These are phyloP conservation scores for Mesochorus sp. DNA, from an alignment of 2,888 invertebrate genomes.

Conservation along the genomic window DNA sequence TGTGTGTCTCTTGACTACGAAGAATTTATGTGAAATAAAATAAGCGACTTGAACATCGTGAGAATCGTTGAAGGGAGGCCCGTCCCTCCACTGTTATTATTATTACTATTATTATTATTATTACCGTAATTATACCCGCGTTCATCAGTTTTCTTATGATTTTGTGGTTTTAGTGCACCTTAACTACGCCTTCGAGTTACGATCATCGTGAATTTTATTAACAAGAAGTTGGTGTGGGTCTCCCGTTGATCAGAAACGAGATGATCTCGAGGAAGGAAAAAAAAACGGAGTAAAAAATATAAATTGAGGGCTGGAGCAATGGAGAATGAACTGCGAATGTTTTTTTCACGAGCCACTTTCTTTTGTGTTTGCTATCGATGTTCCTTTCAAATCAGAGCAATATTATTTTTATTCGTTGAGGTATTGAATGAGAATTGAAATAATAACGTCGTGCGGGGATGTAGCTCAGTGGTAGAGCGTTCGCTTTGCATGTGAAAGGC, in stretches of 20 bases:
- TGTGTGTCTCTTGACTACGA: no score
- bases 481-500: constrained; percentile 99
- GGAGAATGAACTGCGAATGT: not conserved
- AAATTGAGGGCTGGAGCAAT: no score
- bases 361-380: not conserved
- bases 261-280: not conserved
- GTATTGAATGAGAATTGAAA: no score
- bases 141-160: not conserved
- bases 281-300: no score
- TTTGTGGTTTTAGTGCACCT: not conserved
- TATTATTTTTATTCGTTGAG: no score
- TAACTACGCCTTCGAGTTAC: not conserved
- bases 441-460: no score
- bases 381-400: no score
- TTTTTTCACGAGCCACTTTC: no score
- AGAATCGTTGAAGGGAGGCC: no score
- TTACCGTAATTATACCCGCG: no score
- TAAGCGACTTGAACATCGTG: not conserved
- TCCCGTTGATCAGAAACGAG: constrained; percentile 2
- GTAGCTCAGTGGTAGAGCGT: constrained; percentile 99
- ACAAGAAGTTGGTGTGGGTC: constrained; percentile 1
- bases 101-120: no score
- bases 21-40: not conserved
- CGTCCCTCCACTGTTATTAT: no score
- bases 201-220: constrained; percentile 14